A percentile compares a stretch with the other conserved stretches of the same genome.
Evolutionary conservation across 2,113 vertebrate genomes (phyloP).

Genomic region (Casuarius casuarius): DNA sequence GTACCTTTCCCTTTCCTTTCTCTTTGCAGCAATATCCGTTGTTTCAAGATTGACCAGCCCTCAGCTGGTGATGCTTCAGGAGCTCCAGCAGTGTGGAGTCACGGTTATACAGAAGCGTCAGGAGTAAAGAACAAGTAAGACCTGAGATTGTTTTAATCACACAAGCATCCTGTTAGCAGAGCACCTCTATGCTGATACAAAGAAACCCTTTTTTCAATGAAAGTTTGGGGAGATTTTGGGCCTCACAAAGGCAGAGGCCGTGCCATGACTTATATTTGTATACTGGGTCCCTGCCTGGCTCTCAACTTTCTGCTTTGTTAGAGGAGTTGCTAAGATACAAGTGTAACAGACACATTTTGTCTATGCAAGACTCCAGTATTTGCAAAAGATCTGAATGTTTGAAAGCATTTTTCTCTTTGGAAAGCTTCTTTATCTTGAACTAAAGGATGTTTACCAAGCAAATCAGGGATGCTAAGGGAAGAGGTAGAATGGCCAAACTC

Average conservation of each 20-base stretch:
- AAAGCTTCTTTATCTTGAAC: constrained; percentile 68
- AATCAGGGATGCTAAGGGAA: constrained; percentile 17
- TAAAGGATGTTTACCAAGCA: constrained; percentile 63
- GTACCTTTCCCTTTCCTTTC: background rate
- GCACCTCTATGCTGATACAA: background rate
- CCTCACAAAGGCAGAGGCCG: constrained; percentile 3
- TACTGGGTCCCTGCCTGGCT: background rate
- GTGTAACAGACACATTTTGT: constrained; percentile 44
- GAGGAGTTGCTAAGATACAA: constrained; percentile 73
- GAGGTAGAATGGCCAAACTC: constrained; percentile 42
- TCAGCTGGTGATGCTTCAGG: constrained; percentile 86
- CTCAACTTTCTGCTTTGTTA: constrained; percentile 35
- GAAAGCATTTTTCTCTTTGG: constrained; percentile 58
- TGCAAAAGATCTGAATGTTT: constrained; percentile 50
- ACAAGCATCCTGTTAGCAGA: background rate
- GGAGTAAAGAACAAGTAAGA: constrained; percentile 97
- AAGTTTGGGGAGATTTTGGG: background rate
- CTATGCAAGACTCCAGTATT: constrained; percentile 16
- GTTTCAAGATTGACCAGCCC: constrained; percentile 95
- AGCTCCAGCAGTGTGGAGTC: constrained; percentile 95
- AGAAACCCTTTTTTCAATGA: background rate
- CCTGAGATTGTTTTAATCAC: accelerated
- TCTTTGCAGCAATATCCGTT: constrained; percentile 91
- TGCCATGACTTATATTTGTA: background rate
- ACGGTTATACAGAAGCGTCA: constrained; percentile 95